Conservation (phyloP, 2,113 vertebrate species). For the Platysteira castanea region DNA sequence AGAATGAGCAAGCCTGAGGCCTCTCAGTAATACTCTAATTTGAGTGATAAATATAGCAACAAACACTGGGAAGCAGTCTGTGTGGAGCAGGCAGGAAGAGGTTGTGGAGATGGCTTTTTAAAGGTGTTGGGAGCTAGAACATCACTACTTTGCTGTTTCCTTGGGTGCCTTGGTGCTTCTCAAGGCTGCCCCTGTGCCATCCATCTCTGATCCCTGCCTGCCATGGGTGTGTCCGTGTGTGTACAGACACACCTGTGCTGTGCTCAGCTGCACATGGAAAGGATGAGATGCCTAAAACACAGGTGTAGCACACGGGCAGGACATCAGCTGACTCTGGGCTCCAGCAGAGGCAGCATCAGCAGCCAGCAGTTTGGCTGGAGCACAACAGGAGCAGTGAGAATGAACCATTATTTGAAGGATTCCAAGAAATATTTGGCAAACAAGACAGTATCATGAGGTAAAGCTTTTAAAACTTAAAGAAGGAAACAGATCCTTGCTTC, state of each 20-base stretch:
- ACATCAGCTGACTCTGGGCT: not conserved
- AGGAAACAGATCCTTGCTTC: constrained; percentile 6
- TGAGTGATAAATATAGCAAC: constrained; percentile 33
- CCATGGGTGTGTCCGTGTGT: not conserved
- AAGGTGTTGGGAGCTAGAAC: not conserved
- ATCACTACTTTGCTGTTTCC: not conserved
- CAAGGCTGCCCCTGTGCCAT: not conserved
- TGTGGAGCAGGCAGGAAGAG: not conserved
- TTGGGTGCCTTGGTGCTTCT: not conserved
- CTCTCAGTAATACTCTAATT: not conserved
- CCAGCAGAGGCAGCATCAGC: not conserved
- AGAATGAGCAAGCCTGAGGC: not conserved
- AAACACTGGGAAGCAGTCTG: constrained; percentile 2
- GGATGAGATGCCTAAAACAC: not conserved
- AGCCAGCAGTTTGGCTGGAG: not conserved
- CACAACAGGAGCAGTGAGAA: not conserved
- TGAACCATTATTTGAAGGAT: not conserved
- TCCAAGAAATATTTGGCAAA: constrained; percentile 31
- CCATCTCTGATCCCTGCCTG: not conserved
- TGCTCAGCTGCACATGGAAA: not conserved
- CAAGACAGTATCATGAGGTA: not conserved
- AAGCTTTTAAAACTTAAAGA: constrained; percentile 26
- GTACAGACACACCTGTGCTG: not conserved
- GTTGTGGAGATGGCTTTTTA: not conserved
- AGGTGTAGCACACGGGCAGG: not conserved